Conservation (phyloP, 2,888 invertebrate species). For the Drosophila maculinotata region DNA sequence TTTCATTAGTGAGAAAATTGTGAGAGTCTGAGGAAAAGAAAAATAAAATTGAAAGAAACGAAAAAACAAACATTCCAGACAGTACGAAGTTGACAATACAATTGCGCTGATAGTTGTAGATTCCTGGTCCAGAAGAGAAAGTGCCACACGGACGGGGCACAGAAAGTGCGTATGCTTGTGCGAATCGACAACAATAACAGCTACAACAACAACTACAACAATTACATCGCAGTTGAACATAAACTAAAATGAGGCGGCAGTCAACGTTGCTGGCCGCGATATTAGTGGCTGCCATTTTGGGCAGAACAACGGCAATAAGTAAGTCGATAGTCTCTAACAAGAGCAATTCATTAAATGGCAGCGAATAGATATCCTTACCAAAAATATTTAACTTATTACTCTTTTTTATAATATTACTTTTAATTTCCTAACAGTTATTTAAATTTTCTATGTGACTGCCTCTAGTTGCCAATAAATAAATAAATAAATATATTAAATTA, state of each 20-base stretch:
- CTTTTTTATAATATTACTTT: no score
- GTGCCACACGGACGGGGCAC: constrained; percentile 22
- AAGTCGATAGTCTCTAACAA: constrained; percentile 63
- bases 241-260: constrained; percentile 83
- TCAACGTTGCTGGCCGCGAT: constrained; percentile 83
- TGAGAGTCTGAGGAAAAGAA: constrained; percentile 31
- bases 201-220: constrained; percentile 28
- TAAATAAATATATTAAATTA: no score
- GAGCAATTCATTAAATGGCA: no score
- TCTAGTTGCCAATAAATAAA: no score
- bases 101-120: constrained; percentile 43
- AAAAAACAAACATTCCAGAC: constrained; percentile 45
- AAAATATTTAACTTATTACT: no score
- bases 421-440: no score
- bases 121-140: constrained; percentile 10
- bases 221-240: constrained; percentile 24
- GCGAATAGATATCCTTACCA: no score
- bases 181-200: constrained; percentile 4
- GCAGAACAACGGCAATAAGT: constrained; percentile 83
- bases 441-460: no score
- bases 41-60: constrained; percentile 11
- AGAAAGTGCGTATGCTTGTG: constrained; percentile 8
- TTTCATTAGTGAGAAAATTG: constrained; percentile 68
- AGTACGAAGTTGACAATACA: constrained; percentile 44
- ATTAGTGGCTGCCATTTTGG: constrained; percentile 81